Base-by-base conservation (phyloP, 37 sponge, comb jelly and placozoan species). In the Amphimedon queenslandica region DNA sequence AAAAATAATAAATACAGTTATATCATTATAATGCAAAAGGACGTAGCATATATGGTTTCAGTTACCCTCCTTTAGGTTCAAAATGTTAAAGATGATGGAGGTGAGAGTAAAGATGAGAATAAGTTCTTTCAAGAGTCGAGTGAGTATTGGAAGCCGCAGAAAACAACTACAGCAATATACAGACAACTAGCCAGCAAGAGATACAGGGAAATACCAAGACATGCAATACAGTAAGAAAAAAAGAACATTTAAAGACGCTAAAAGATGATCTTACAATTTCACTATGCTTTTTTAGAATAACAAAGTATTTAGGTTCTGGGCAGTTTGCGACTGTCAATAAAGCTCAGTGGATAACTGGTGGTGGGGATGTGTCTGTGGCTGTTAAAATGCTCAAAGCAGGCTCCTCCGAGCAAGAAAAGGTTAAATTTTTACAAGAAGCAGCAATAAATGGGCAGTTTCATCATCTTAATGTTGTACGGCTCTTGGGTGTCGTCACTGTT, bases 361-460 rank as follows among this genome's bases (percentile, higher is more conserved):
- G 4, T 27, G 64, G 70, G 13, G 75, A 36, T 23, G 18, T 75
- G 63, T 70, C 79, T 23, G 75, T 74, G 24, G 86, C 86, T 36
- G 61, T 86, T 34, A 86, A 86, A 58, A 74, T 47, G 29, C 56
- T 80, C 10, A 78, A 74, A 1, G 25, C 69, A 18, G 65, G 71
- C 42, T 58, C 80, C 30, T 57, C 58, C 13, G 75, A 86, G 68
- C 63, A 69, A 21, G 86, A 86, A 69, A 73, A 57, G 33, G 70
- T 80, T 38, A 73, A 71, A 67, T 86, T 80, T 56, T 73, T 86
- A 6, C 76, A 80, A 55, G 86, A 86, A 68, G 86, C 86, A 20
- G 86, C 86, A 69, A 79, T 86, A 55, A 86, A 70, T 35, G 80
- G 86, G 20, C 86, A 86, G 80, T 86, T 86, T 40, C 40, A 63